Conservation (phyloP, 2,113 vertebrate species). For the Empidonax alnorum region DNA sequence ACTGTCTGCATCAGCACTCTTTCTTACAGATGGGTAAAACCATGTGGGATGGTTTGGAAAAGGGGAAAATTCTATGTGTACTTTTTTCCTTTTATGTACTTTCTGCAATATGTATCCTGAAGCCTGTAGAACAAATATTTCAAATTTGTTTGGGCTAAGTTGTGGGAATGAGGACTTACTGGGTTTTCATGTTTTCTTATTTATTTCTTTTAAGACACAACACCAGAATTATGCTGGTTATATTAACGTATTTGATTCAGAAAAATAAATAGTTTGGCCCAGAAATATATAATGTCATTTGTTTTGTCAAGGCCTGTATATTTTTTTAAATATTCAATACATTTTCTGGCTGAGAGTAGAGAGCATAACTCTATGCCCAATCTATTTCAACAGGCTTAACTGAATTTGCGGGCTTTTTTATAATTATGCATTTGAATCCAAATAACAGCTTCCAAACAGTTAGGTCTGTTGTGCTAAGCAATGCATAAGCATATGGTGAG, state of each 20-base stretch:
- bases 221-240: neutral
- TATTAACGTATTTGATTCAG: neutral
- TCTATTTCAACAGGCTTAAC: neutral
- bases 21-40: neutral
- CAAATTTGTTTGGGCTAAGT: neutral
- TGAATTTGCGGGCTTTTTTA: neutral
- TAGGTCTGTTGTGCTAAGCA: neutral
- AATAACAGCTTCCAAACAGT: neutral
- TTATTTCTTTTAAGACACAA: neutral
- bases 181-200: neutral
- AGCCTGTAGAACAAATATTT: neutral
- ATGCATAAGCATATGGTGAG: neutral
- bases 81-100: neutral
- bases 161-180: neutral
- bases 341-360: neutral
- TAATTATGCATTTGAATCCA: neutral
- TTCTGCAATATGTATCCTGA: neutral
- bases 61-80: neutral
- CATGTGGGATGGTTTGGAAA: neutral
- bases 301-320: neutral
- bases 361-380: neutral
- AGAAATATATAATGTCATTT: neutral
- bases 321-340: neutral
- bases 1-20: neutral
- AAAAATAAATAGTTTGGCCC: neutral